These are phyloP conservation scores for Atractosteus spatula DNA, from an alignment of 2,113 vertebrate species.

Conservation along the genomic window DNA sequence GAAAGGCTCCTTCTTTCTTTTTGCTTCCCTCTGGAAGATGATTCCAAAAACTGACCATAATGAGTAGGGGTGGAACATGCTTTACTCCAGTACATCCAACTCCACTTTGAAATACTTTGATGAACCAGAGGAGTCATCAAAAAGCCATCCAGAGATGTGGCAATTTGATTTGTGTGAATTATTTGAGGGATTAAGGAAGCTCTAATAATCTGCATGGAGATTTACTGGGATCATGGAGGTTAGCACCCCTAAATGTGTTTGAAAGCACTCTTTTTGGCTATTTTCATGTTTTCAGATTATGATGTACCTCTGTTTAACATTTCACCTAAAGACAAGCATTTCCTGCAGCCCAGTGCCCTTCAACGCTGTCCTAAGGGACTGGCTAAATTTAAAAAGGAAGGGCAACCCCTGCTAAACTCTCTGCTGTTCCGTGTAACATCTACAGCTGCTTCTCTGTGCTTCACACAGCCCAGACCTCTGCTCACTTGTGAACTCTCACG, in stretches of 20 bases:
- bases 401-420: slow-evolving; percentile 56
- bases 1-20: too few relatives aligned
- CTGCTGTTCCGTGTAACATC: slow-evolving; percentile 50
- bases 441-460: slow-evolving; percentile 18
- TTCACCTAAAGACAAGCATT: slow-evolving; percentile 41
- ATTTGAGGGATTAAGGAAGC: not conserved
- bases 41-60: too few relatives aligned
- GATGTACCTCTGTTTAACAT: slow-evolving; percentile 36
- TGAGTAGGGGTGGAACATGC: too few relatives aligned
- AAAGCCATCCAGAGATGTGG: not conserved
- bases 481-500: not conserved
- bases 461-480: slow-evolving; percentile 25
- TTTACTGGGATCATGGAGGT: slow-evolving; percentile 17
- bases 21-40: too few relatives aligned
- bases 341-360: slow-evolving; percentile 28
- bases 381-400: slow-evolving; percentile 42
- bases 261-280: slow-evolving; percentile 15
- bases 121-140: not conserved
- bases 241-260: slow-evolving; percentile 16
- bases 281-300: slow-evolving; percentile 28
- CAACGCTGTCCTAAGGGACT: slow-evolving; percentile 47
- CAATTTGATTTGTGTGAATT: slow-evolving; percentile 1
- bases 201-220: not conserved
- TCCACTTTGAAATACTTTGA: not conserved
- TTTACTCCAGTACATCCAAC: not conserved